Evolutionary conservation across 2,113 vertebrate species (phyloP).

Genomic region (Sterna hirundo): DNA sequence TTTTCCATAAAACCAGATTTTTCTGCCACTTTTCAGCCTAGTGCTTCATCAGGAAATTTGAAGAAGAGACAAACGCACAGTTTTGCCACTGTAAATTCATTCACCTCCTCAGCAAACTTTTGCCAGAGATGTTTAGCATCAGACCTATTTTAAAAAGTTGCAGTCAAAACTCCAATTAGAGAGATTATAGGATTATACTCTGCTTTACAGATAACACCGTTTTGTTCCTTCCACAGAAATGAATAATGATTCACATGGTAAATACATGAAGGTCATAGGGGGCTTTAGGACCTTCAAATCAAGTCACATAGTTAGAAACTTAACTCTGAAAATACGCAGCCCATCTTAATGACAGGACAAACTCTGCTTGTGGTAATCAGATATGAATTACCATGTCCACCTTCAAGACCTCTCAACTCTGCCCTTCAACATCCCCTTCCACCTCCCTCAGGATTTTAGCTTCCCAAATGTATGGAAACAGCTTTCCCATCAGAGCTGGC

Average conservation of each 20-base stretch:
- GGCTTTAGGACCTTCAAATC: background rate
- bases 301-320: background rate
- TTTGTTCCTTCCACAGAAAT: background rate
- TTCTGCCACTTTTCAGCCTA: background rate
- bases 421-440: background rate
- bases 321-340: background rate
- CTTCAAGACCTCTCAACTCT: background rate
- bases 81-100: background rate
- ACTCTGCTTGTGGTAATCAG: background rate
- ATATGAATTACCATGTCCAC: background rate
- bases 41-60: background rate
- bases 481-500: background rate
- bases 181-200: background rate
- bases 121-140: background rate
- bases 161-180: background rate
- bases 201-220: background rate
- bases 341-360: background rate
- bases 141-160: background rate
- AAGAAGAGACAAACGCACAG: background rate
- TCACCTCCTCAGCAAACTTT: background rate
- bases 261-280: background rate
- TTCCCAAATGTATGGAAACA: background rate
- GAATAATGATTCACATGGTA: background rate
- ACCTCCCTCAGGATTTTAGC: background rate
- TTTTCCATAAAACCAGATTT: background rate